A percentile compares a stretch with the other conserved stretches of the same genome.
Conservation (phyloP, 2,888 invertebrate genomes). For the Sinopyrophorus schimmeli region DNA sequence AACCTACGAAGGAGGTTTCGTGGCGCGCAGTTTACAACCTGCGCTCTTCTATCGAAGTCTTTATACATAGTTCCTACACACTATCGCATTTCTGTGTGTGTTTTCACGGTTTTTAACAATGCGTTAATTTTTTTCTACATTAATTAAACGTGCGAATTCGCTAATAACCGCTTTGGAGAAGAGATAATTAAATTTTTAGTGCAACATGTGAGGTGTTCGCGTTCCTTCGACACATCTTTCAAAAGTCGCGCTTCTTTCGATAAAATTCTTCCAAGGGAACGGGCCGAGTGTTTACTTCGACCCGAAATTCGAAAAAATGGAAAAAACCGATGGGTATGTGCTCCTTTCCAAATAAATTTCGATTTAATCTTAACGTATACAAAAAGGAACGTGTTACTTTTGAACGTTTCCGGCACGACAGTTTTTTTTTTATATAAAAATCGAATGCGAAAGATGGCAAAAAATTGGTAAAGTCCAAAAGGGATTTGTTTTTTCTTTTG, state of each 20-base stretch:
- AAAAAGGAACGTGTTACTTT: background rate
- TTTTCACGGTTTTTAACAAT: constrained; percentile 14
- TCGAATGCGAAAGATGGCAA: too few relatives aligned
- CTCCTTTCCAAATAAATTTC: background rate
- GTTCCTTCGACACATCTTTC: too few relatives aligned
- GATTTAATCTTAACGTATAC: background rate
- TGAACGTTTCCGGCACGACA: too few relatives aligned
- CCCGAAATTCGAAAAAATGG: too few relatives aligned
- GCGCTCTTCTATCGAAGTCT: constrained; percentile 25
- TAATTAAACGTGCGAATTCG: too few relatives aligned
- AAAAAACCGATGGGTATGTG: constrained; percentile 1
- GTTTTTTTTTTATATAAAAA: too few relatives aligned
- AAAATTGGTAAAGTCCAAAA: constrained; percentile 2
- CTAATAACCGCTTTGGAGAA: too few relatives aligned
- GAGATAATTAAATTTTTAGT: too few relatives aligned
- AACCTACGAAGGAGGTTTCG: constrained; percentile 17
- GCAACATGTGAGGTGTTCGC: constrained; percentile 21
- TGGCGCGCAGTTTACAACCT: constrained; percentile 30
- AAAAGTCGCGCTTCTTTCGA: too few relatives aligned
- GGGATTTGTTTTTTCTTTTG: too few relatives aligned
- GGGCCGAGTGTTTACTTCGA: too few relatives aligned
- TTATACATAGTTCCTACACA: constrained; percentile 26
- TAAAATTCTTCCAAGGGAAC: too few relatives aligned
- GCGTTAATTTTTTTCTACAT: constrained; percentile 11
- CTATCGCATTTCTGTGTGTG: constrained; percentile 15